Percentiles rank a stretch among this genome's conserved stretches.
Conservation (phyloP, 2,888 invertebrate genomes). For the Ormia ochracea region DNA sequence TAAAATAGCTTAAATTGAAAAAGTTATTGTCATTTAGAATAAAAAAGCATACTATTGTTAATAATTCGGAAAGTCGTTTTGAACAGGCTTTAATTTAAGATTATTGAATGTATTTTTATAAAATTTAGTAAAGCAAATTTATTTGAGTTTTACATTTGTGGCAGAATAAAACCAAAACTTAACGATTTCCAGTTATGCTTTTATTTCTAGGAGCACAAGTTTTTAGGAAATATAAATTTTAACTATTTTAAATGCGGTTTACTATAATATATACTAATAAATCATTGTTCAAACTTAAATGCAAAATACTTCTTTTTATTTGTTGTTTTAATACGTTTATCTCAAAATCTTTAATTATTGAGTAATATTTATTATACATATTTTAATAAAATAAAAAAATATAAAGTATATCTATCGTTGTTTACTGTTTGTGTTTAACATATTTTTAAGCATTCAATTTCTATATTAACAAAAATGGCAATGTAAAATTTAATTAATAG, state of each 20-base stretch:
- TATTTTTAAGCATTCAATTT: constrained; percentile 16
- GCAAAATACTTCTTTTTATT: background rate
- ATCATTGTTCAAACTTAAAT: constrained; percentile 5
- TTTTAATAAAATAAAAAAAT: constrained; percentile 1
- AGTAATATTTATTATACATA: constrained; percentile 12
- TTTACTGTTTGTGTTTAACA: constrained; percentile 26
- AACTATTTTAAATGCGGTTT: constrained; percentile 11
- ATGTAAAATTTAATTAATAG: constrained; percentile 37
- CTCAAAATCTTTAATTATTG: constrained; percentile 38
- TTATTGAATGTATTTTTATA: no score
- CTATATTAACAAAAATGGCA: constrained; percentile 39
- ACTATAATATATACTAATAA: background rate
- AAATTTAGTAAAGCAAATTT: no score
- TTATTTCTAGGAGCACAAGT: constrained; percentile 17
- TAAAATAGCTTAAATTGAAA: no score
- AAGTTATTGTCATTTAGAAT: no score
- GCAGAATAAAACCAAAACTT: background rate
- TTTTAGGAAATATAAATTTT: constrained; percentile 7
- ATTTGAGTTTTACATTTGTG: no score
- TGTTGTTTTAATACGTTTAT: background rate
- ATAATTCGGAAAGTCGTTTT: no score
- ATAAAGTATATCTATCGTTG: constrained; percentile 31
- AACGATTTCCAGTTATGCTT: background rate
- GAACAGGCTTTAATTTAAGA: no score
- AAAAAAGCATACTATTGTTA: no score